These are phyloP conservation scores for Rhinella marina DNA, from an alignment of 2,797 vertebrate species.

Conservation along the genomic window DNA sequence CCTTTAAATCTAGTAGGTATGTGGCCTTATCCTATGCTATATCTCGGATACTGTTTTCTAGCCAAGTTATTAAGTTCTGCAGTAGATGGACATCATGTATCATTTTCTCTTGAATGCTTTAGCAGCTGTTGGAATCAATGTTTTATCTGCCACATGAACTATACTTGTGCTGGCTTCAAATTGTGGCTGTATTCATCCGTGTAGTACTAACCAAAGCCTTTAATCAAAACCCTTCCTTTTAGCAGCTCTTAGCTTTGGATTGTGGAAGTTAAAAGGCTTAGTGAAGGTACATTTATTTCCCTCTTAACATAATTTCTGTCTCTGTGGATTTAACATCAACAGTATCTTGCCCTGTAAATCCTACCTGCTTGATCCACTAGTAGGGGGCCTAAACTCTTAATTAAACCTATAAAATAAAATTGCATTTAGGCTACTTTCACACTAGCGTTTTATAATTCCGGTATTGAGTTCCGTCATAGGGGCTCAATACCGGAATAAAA, in stretches of 20 bases:
- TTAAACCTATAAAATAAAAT: not conserved
- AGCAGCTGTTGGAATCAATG: constrained; percentile 3
- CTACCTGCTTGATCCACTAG: not conserved
- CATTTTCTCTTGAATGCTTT: constrained; percentile 21
- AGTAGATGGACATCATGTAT: constrained; percentile 6
- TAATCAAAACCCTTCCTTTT: constrained; percentile 25
- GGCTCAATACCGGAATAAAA: too few species aligned
- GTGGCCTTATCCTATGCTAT: not conserved
- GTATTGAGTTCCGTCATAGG: too few species aligned
- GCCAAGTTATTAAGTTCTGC: not conserved
- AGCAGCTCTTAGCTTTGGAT: constrained; percentile 16
- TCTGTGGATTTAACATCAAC: constrained; percentile 27
- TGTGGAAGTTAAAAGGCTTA: constrained; percentile 44
- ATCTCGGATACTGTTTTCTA: not conserved
- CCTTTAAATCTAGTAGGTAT: not conserved
- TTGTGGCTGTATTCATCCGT: constrained; percentile 22
- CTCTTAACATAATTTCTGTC: constrained; percentile 39
- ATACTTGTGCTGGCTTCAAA: constrained; percentile 23
- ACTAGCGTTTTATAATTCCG: too few species aligned
- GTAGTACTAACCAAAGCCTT: constrained; percentile 19
- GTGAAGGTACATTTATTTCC: not conserved
- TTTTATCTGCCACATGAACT: constrained; percentile 24
- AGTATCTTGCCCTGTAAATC: not conserved
- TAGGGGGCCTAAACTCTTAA: not conserved
- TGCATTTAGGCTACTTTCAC: too few species aligned